These are phyloP conservation scores for Myripristis jacobus DNA, from an alignment of 2,797 vertebrate genomes.

Conservation along the genomic window DNA sequence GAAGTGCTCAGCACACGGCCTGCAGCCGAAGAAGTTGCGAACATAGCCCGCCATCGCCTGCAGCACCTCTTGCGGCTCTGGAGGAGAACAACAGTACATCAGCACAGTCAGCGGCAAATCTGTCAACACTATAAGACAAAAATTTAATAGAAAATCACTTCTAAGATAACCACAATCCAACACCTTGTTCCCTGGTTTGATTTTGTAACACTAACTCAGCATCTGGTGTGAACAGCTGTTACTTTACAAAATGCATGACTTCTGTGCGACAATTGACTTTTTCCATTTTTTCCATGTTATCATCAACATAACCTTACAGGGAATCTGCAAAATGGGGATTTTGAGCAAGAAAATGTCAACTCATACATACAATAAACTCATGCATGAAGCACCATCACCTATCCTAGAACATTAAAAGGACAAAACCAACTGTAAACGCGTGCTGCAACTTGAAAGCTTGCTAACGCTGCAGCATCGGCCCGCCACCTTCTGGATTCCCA, in stretches of 20 bases:
- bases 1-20: constrained; percentile 88
- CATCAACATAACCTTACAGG: no score
- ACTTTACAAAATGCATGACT: no score
- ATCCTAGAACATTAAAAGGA: constrained; percentile 1
- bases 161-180: no score
- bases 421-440: constrained; percentile 13
- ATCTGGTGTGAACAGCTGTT: no score
- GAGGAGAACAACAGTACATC: constrained; percentile 10
- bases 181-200: no score
- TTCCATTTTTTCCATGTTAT: no score
- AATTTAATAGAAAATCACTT: no score
- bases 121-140: neutral
- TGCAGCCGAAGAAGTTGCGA: constrained; percentile 90
- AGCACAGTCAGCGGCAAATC: neutral
- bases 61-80: constrained; percentile 88
- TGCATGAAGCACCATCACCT: constrained; percentile 11
- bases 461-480: constrained; percentile 34
- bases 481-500: constrained; percentile 70
- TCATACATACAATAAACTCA: neutral
- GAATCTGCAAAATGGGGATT: no score
- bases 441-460: constrained; percentile 20
- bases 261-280: no score
- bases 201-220: no score
- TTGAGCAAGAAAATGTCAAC: no score
- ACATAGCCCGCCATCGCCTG: constrained; percentile 87